phyloP scores from a whole-genome alignment of 2,113 vertebrate species.

The Petrocephalus zakoni region DNA sequence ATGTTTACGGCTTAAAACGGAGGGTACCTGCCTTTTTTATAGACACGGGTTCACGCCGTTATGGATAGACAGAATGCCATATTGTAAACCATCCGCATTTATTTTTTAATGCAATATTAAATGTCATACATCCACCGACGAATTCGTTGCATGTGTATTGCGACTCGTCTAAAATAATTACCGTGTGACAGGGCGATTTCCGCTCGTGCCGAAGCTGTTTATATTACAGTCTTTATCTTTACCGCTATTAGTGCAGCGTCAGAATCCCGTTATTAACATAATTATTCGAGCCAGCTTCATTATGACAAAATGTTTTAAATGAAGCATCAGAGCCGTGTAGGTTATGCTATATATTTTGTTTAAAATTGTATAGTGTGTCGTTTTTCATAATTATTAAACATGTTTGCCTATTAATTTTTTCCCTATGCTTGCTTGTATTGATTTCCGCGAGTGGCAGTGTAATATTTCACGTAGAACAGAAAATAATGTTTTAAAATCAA shows the following conservation, averaged over 20 bases:
- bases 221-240: neutral
- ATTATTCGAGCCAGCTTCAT: neutral
- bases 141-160: neutral
- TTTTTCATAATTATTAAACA: neutral
- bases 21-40: neutral
- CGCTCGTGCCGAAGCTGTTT: neutral
- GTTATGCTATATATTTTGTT: neutral
- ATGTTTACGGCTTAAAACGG: neutral
- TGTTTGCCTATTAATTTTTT: neutral
- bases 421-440: neutral
- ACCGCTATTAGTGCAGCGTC: neutral
- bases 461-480: neutral
- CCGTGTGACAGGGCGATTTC: neutral
- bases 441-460: neutral
- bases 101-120: neutral
- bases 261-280: slow-evolving; percentile 7
- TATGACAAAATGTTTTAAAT: neutral
- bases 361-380: neutral
- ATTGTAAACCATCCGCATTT: neutral
- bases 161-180: neutral
- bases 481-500: neutral
- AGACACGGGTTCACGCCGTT: neutral
- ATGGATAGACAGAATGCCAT: neutral
- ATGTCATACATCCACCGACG: neutral
- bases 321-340: neutral